These are phyloP conservation scores for Kobus ellipsiprymnus DNA, from an alignment of 2,113 vertebrate species.

Conservation along the genomic window DNA sequence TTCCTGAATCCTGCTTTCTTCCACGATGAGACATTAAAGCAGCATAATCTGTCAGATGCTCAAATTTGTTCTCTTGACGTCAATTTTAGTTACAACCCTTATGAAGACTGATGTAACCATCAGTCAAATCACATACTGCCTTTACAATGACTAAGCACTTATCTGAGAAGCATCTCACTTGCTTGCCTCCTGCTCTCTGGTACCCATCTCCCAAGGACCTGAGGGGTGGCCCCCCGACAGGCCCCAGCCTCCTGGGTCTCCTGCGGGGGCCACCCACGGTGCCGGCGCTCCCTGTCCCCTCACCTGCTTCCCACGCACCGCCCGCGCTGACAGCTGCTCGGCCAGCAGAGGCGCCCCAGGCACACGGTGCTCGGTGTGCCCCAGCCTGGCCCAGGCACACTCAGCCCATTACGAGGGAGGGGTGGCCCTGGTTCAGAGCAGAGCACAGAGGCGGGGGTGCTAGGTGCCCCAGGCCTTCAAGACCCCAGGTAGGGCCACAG, in stretches of 20 bases:
- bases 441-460: constrained; percentile 81
- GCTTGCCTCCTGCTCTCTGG: neutral
- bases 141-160: neutral
- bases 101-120: neutral
- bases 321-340: fast-evolving
- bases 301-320: fast-evolving
- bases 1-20: neutral
- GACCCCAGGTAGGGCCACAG: neutral
- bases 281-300: neutral
- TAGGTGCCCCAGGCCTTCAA: neutral
- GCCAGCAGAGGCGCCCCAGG: neutral
- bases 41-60: neutral
- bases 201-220: neutral
- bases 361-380: neutral
- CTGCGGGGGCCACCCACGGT: too few relatives aligned
- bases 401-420: constrained; percentile 51
- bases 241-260: neutral
- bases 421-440: constrained; percentile 73
- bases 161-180: neutral
- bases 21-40: neutral
- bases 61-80: neutral
- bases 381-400: neutral
- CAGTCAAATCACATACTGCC: neutral
- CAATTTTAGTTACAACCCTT: neutral
- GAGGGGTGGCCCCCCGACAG: neutral